Base-by-base conservation (phyloP, 2,113 vertebrate species). In the Calidris pygmaea region DNA sequence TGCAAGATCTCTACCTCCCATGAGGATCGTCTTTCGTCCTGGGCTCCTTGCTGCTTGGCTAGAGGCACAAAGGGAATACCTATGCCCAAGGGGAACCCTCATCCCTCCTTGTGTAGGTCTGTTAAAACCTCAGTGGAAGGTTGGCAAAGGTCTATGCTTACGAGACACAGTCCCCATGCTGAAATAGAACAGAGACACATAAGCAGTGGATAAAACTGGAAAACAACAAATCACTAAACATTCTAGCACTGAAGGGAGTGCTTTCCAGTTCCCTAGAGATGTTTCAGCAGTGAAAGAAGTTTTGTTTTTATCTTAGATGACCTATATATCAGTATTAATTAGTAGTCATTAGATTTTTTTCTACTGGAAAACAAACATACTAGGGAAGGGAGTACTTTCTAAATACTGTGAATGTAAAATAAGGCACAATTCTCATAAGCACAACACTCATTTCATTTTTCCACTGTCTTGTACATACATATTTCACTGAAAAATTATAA, bases 341-440 rank as follows among this genome's bases (percentile, higher is more conserved):
- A 76, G 53, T 3, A 94, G 32, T n/a, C 53, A 58, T 70, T 58
- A 89, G 48, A 95, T 48, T 23, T 22, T 70, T 75, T 94, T 75
- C 39, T 37, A 72, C 32, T 39, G 55, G 55, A 87, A 92, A 90
- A 26, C 18, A 85, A 82, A 58, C 0, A 1, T 68, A 3, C 32
- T 62, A 62, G 27, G 52, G 66, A 79, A 90, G 11, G 29, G 35
- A 71, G 0, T 3, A 72, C 41, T 65, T 84, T 71, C 45, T 82
- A 65, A 78, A 82, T 43, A 48, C 39, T 76, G 32, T 4, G 7
- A 78, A 66, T 78, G 79, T 10, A 47, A 85, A 87, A 73, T 6
- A 3, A 78, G 41, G 20, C 32, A 68, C 12, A 52, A n/a, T 78
- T 78, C 77, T 78, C 53, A 52, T 15, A 72, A 10, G 26, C 9